Conservation (phyloP, 2,888 invertebrate genomes). For the Pinctada fucata region DNA sequence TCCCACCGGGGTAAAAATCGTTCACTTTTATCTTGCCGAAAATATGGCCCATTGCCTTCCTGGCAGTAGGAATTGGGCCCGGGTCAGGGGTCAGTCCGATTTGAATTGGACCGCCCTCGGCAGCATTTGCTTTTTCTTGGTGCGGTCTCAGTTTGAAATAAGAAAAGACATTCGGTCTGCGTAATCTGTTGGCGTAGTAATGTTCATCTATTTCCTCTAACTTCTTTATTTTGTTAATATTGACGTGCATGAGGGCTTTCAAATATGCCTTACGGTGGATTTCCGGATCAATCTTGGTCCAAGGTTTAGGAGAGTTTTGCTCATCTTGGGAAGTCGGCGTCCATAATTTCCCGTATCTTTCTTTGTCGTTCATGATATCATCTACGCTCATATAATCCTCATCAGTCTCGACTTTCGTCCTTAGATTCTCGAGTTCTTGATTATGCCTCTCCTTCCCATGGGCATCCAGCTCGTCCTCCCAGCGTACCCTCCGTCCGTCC, state of each 20-base stretch:
- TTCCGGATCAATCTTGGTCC: slow-evolving; percentile 22
- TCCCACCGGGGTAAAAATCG: slow-evolving; percentile 38
- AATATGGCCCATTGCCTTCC: slow-evolving; percentile 38
- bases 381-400: slow-evolving; percentile 27
- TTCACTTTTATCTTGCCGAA: slow-evolving; percentile 37
- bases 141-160: slow-evolving; percentile 38
- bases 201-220: slow-evolving; percentile 36
- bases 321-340: slow-evolving; percentile 19
- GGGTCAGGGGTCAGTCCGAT: slow-evolving; percentile 34
- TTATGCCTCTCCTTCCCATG: slow-evolving; percentile 7
- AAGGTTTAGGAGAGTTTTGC: neutral
- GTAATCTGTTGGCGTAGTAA: slow-evolving; percentile 27
- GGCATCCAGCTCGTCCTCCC: slow-evolving; percentile 30
- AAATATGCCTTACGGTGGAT: slow-evolving; percentile 37
- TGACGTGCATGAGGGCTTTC: slow-evolving; percentile 26
- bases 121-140: slow-evolving; percentile 28
- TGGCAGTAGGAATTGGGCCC: neutral
- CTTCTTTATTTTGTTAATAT: slow-evolving; percentile 32
- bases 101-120: slow-evolving; percentile 14
- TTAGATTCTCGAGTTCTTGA: neutral
- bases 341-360: slow-evolving; percentile 1
- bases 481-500: slow-evolving; percentile 26
- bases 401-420: slow-evolving; percentile 8
- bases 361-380: slow-evolving; percentile 11
- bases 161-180: slow-evolving; percentile 38